Percentiles rank a stretch among this genome's conserved stretches.
Conservation (phyloP, 2,113 vertebrate genomes). For the Bombycilla garrulus region DNA sequence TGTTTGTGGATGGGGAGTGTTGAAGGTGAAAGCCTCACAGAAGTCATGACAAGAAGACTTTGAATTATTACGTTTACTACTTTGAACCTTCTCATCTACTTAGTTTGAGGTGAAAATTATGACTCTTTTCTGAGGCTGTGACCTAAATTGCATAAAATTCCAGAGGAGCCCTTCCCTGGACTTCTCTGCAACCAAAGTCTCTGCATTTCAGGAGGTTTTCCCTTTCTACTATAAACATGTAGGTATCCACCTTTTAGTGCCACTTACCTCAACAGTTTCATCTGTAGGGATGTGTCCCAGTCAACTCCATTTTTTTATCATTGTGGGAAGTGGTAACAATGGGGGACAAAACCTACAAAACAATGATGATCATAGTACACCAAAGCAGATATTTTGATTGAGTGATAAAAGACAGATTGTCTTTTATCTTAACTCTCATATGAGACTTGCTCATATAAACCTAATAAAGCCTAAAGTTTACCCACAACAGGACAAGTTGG, state of each 20-base stretch:
- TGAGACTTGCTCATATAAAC: not conserved
- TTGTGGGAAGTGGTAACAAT: not conserved
- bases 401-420: not conserved
- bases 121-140: not conserved
- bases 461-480: not conserved
- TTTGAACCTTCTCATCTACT: not conserved
- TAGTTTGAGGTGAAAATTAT: not conserved
- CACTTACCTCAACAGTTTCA: not conserved
- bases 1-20: not conserved
- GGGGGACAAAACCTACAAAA: not conserved
- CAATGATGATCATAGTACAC: not conserved
- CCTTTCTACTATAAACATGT: not conserved
- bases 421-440: not conserved
- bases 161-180: not conserved
- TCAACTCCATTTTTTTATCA: not conserved
- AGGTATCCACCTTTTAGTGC: not conserved
- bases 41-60: not conserved
- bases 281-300: not conserved
- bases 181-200: not conserved
- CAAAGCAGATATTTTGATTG: not conserved
- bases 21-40: not conserved
- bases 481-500: not conserved
- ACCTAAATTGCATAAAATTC: not conserved
- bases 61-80: not conserved
- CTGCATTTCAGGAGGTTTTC: not conserved